These are phyloP conservation scores for Euwallacea fornicatus DNA, from an alignment of 1,140 invertebrate genomes.

Conservation along the genomic window DNA sequence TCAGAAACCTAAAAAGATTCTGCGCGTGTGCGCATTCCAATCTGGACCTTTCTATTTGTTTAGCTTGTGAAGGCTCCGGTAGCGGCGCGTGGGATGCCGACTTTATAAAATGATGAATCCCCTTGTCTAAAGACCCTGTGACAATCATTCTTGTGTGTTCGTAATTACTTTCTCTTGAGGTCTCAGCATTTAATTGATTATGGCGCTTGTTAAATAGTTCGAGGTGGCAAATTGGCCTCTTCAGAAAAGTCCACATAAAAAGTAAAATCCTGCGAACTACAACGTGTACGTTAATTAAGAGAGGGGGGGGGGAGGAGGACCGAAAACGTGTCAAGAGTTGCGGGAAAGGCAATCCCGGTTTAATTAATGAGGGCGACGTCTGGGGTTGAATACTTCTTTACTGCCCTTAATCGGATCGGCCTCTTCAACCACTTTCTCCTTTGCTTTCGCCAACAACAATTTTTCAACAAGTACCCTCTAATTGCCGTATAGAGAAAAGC, in stretches of 20 bases:
- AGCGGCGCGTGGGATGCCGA: no score
- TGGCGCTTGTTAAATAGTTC: conserved; percentile 6
- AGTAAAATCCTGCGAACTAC: conserved; percentile 15
- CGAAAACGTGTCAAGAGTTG: conserved; percentile 38
- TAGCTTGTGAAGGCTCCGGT: no score
- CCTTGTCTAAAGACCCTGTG: no score
- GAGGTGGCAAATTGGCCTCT: conserved; percentile 11
- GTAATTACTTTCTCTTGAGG: no score
- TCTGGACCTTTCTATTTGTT: no score
- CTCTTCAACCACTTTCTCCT: neutral
- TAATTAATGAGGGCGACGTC: conserved; percentile 35
- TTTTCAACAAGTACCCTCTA: no score
- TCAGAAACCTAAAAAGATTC: no score
- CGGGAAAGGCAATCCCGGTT: conserved; percentile 30
- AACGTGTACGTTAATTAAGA: conserved; percentile 36
- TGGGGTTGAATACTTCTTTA: conserved; percentile 29
- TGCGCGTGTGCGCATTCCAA: no score
- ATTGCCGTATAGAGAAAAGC: neutral
- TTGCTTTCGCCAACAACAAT: neutral
- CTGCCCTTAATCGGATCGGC: conserved; percentile 21
- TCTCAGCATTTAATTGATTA: neutral
- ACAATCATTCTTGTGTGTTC: no score
- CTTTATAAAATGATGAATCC: no score
- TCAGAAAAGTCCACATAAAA: conserved; percentile 17
- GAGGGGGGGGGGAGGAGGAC: conserved; percentile 23